Conservation (phyloP, 2,113 vertebrate species). For the Silurus meridionalis region DNA sequence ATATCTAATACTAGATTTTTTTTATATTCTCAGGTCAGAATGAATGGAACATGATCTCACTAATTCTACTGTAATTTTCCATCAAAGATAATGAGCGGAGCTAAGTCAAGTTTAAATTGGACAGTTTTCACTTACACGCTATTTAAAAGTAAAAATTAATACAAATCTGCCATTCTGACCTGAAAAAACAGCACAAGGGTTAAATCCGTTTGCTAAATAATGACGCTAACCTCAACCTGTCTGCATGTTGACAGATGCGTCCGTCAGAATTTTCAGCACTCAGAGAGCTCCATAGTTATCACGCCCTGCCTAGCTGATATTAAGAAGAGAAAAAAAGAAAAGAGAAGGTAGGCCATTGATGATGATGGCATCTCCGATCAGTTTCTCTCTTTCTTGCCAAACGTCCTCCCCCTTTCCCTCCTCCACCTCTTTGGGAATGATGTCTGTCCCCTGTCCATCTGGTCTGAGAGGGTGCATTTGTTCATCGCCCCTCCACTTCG, state of each 20-base stretch:
- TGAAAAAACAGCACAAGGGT: conserved; percentile 15
- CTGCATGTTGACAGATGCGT: conserved; percentile 83
- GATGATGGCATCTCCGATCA: conserved; percentile 71
- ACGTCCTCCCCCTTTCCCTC: conserved; percentile 31
- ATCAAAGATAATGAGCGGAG: neutral
- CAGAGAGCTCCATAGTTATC: conserved; percentile 76
- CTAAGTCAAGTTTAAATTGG: neutral
- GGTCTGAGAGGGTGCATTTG: conserved; percentile 70
- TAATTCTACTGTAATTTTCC: neutral
- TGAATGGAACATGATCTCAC: neutral
- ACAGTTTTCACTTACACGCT: neutral
- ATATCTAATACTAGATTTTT: neutral
- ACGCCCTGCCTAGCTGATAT: conserved; percentile 78
- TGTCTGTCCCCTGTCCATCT: conserved; percentile 73
- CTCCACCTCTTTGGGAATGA: conserved; percentile 64
- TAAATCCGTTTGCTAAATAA: neutral
- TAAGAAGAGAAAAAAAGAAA: conserved; percentile 80
- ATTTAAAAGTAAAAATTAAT: neutral
- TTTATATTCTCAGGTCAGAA: neutral
- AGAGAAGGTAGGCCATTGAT: conserved; percentile 76
- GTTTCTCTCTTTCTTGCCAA: conserved; percentile 58
- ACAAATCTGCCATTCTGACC: neutral
- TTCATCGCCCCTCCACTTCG: conserved; percentile 65
- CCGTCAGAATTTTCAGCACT: conserved; percentile 76
- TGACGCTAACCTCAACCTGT: conserved; percentile 73